Percentiles rank a stretch among this genome's conserved stretches.
phyloP scores from a whole-genome alignment of 1,140 invertebrate species.

The Neuroterus valhalla region DNA sequence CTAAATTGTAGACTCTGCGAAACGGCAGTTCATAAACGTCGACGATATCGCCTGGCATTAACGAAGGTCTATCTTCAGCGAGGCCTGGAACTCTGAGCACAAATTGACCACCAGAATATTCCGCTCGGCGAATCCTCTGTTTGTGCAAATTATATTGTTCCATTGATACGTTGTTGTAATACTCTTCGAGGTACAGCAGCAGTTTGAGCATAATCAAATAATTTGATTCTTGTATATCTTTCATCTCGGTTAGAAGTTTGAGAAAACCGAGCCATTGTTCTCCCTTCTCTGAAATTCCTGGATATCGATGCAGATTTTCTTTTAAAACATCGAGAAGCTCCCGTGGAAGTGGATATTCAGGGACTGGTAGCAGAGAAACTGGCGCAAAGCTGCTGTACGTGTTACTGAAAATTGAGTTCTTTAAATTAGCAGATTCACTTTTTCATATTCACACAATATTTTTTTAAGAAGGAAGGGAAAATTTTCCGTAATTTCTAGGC shows the following conservation, averaged over 20 bases:
- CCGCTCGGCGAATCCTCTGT: not conserved
- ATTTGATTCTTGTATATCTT: not conserved
- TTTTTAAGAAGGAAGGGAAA: no score
- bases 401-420: not conserved
- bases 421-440: no score
- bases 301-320: not conserved
- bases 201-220: constrained; percentile 18
- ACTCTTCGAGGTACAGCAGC: constrained; percentile 8
- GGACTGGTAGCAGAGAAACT: not conserved
- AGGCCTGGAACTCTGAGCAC: constrained; percentile 73
- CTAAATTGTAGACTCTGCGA: not conserved
- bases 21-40: constrained; percentile 58
- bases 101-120: not conserved
- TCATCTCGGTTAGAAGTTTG: not conserved
- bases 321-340: not conserved
- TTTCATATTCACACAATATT: no score
- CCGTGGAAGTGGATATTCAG: not conserved
- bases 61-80: constrained; percentile 84
- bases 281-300: not conserved
- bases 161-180: constrained; percentile 16
- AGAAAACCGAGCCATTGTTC: constrained; percentile 1
- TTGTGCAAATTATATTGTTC: not conserved
- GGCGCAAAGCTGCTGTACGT: not conserved
- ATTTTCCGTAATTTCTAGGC: no score
- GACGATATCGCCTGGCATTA: constrained; percentile 84